Conservation (phyloP, 2,113 vertebrate genomes). For the Xenopus laevis region DNA sequence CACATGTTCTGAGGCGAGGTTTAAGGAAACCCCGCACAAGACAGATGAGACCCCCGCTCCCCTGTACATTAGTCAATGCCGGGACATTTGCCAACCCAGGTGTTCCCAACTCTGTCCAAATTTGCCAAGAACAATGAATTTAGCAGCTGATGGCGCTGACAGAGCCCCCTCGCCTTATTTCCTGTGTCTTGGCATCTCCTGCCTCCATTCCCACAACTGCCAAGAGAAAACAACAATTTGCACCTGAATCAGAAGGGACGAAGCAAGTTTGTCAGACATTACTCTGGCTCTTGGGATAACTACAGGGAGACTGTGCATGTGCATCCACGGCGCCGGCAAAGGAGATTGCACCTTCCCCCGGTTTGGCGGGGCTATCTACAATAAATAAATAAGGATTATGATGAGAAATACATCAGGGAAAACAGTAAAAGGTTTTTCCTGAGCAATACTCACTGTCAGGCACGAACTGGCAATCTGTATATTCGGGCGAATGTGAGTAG, state of each 20-base stretch:
- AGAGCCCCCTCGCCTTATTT: slow-evolving; percentile 75
- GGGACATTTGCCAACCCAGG: slow-evolving; percentile 76
- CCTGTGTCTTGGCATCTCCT: slow-evolving; percentile 78
- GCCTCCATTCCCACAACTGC: slow-evolving; percentile 73
- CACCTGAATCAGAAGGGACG: slow-evolving; percentile 3
- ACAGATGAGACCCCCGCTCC: slow-evolving; percentile 79
- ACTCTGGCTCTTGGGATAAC: no score
- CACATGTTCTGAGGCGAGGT: slow-evolving; percentile 83
- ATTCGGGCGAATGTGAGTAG: no score
- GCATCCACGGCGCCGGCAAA: no score
- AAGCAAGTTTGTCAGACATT: no score
- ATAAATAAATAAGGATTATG: no score
- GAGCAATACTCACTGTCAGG: no score
- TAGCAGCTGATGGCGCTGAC: slow-evolving; percentile 80
- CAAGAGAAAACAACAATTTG: slow-evolving; percentile 17
- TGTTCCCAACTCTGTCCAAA: slow-evolving; percentile 72
- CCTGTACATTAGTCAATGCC: slow-evolving; percentile 74
- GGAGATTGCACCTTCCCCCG: no score
- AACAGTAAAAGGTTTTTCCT: no score
- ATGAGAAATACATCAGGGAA: no score
- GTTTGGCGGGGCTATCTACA: no score
- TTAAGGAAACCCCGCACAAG: slow-evolving; percentile 74
- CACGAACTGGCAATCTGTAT: no score
- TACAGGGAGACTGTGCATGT: no score
- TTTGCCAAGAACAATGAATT: slow-evolving; percentile 84